phyloP scores from a whole-genome alignment of 2,113 vertebrate genomes.

The Hystrix cristata region DNA sequence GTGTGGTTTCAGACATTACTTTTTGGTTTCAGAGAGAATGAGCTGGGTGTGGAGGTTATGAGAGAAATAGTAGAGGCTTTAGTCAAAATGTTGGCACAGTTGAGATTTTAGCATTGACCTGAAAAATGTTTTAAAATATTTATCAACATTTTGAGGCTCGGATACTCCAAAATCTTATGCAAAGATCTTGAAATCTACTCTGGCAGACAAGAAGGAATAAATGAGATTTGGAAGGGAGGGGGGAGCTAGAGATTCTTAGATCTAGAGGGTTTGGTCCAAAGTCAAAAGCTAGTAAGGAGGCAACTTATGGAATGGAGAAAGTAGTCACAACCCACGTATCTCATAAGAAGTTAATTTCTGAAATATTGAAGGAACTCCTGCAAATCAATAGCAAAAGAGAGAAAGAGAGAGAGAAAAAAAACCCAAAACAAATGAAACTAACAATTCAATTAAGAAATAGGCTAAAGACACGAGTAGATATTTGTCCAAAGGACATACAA shows the following conservation, averaged over 20 bases:
- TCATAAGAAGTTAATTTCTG: neutral
- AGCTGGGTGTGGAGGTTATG: neutral
- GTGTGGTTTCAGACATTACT: too few relatives aligned
- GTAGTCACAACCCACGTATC: neutral
- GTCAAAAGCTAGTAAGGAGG: constrained; percentile 23
- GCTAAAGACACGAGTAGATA: neutral
- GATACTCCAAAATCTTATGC: neutral
- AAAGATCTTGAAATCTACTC: constrained; percentile 15
- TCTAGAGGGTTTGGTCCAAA: neutral
- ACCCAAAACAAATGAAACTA: neutral
- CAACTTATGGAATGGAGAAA: neutral
- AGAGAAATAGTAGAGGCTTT: neutral
- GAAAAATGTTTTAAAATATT: constrained; percentile 11
- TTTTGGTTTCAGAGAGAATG: constrained; percentile 29
- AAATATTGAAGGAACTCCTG: neutral
- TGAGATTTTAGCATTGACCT: neutral
- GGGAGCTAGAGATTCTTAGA: neutral
- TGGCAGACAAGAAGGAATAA: neutral
- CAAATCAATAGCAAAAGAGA: neutral
- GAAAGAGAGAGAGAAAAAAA: neutral
- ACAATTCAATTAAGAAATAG: neutral
- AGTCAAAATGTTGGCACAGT: neutral
- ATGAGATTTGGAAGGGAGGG: neutral
- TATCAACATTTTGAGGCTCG: neutral
- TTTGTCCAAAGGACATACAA: neutral